These are phyloP conservation scores for Gerris lacustris DNA, from an alignment of 2,888 invertebrate species.

Conservation along the genomic window DNA sequence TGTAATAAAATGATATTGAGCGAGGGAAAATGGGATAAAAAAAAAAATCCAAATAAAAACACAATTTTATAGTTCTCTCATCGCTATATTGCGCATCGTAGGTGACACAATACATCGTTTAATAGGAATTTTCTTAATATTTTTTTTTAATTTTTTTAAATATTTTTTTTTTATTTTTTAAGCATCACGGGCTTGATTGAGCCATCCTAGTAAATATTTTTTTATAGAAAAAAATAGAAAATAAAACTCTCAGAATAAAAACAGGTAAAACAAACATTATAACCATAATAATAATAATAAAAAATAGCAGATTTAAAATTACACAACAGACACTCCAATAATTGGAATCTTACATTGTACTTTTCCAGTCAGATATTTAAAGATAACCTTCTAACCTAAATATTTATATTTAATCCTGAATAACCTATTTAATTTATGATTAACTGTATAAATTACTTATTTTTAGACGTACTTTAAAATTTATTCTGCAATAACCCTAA, in stretches of 20 bases:
- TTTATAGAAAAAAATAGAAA: slow-evolving; percentile 31
- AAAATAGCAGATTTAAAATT: slow-evolving; percentile 29
- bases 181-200: slow-evolving; percentile 29
- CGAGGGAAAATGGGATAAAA: slow-evolving; percentile 2
- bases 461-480: slow-evolving; percentile 27
- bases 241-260: slow-evolving; percentile 31
- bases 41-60: slow-evolving; percentile 16
- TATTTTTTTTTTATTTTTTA: slow-evolving; percentile 30
- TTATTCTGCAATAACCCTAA: slow-evolving; percentile 20
- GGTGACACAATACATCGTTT: slow-evolving; percentile 30
- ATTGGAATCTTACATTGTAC: slow-evolving; percentile 31
- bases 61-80: slow-evolving; percentile 26
- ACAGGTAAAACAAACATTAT: slow-evolving; percentile 31
- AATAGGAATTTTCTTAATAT: slow-evolving; percentile 32
- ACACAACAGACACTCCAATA: slow-evolving; percentile 28
- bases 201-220: slow-evolving; percentile 27
- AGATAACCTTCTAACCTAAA: slow-evolving; percentile 29
- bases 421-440: slow-evolving; percentile 31
- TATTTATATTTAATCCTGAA: slow-evolving; percentile 30
- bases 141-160: slow-evolving; percentile 14
- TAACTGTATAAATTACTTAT: slow-evolving; percentile 30
- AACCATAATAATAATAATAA: slow-evolving; percentile 30
- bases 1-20: background rate
- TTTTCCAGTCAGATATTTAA: slow-evolving; percentile 29
- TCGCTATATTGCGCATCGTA: slow-evolving; percentile 27